A percentile compares a stretch with the other conserved stretches of the same genome.
Conservation (phyloP, 2,113 vertebrate genomes). For the Pteruthius melanotis region DNA sequence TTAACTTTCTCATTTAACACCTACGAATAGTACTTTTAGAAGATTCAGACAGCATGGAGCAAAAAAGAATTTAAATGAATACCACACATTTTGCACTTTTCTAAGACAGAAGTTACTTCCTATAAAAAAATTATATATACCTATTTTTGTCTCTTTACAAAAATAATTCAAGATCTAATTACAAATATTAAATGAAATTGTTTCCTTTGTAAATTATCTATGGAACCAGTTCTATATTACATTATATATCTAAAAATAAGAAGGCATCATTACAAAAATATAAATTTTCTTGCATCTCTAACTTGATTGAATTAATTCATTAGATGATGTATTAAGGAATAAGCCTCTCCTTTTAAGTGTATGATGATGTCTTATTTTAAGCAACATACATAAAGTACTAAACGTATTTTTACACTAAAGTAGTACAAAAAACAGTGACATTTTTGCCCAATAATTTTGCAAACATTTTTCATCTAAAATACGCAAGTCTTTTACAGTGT, state of each 20-base stretch:
- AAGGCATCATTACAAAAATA: not conserved
- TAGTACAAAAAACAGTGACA: not conserved
- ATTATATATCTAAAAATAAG: not conserved
- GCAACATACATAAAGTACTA: not conserved
- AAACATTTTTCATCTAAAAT: constrained; percentile 70
- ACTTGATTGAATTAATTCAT: constrained; percentile 27
- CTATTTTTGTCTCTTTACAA: not conserved
- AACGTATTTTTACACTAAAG: not conserved
- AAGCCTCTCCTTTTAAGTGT: not conserved
- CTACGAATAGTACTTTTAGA: not conserved
- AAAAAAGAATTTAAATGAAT: not conserved
- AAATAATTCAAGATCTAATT: not conserved
- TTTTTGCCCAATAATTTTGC: constrained; percentile 42
- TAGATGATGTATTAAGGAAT: not conserved
- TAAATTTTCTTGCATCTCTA: not conserved
- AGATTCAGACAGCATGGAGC: not conserved
- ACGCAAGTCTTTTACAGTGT: constrained; percentile 60
- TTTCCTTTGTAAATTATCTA: not conserved
- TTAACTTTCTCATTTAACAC: not conserved
- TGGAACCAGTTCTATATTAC: not conserved
- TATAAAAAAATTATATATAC: accelerated
- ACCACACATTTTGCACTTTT: not conserved
- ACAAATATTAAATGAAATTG: not conserved
- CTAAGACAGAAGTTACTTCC: not conserved
- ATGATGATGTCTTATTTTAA: not conserved